A percentile compares a stretch with the other conserved stretches of the same genome.
These are phyloP conservation scores for Paedocypris sp. DNA, from an alignment of 2,113 vertebrate species.

Conservation along the genomic window DNA sequence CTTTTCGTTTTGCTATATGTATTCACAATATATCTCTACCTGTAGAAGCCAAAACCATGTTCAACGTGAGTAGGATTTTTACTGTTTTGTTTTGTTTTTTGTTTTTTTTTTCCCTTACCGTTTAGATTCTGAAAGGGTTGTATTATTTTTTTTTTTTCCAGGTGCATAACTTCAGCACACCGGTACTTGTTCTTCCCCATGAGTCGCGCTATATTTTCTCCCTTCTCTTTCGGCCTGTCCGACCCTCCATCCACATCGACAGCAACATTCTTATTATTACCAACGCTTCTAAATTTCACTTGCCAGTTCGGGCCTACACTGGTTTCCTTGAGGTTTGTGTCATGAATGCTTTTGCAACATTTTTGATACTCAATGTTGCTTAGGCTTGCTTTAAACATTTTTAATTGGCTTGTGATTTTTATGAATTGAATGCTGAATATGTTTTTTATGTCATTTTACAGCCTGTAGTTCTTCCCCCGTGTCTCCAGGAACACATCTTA, in stretches of 20 bases:
- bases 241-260: constrained; percentile 86
- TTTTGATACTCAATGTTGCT: too few relatives aligned
- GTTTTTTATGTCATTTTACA: constrained; percentile 44
- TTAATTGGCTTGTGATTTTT: neutral
- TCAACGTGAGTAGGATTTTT: constrained; percentile 65
- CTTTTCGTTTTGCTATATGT: constrained; percentile 80
- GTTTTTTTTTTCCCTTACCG: too few relatives aligned
- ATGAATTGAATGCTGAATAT: neutral
- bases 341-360: too few relatives aligned
- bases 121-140: neutral
- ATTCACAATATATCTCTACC: constrained; percentile 87
- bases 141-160: constrained; percentile 36
- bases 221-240: constrained; percentile 81
- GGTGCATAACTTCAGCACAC: constrained; percentile 90
- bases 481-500: constrained; percentile 76
- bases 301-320: constrained; percentile 91
- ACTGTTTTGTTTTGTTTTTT: too few relatives aligned
- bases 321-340: constrained; percentile 93
- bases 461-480: constrained; percentile 82
- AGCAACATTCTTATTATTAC: constrained; percentile 94
- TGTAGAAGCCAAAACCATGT: constrained; percentile 84
- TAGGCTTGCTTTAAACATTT: neutral
- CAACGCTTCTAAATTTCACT: constrained; percentile 94
- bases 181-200: constrained; percentile 80
- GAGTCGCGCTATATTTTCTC: constrained; percentile 89